Evolutionary conservation across 2,113 vertebrate species (phyloP), one percentile per base, ranked within the genome.

Genomic region (pig (Sus scrofa)): DNA sequence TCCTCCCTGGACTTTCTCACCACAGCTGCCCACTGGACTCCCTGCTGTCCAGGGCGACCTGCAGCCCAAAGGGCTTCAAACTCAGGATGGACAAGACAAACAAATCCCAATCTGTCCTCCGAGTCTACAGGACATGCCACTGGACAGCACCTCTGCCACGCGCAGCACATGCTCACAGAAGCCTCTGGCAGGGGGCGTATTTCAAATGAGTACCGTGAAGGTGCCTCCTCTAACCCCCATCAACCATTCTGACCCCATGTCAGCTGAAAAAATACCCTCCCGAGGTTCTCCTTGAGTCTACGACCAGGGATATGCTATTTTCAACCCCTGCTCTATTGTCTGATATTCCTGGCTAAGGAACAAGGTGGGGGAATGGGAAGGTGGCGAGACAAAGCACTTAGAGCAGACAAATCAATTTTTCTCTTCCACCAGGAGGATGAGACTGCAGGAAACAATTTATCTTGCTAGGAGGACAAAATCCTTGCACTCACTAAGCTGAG

Each of bases 381-480:
- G 71, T 89, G 87, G 67, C 56, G 70, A 96, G 91, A 92, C 87
- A 92, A 86, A 94, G 88, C 85, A 88, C 92, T 92, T 83, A 63
- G 0, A 27, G 92, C 92, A 96, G 95, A 83, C 56, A 60, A 79
- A 93, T 82, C 94, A 82, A 82, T 71, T 95, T 71, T 95, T 97
- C 88, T 86, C 3, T 60, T 92, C 82, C 92, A 93, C 39, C 77
- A 84, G 67, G 34, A 94, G 24, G 37, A 95, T 91, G 83, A 95
- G 52, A 84, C 24, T 19, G 37, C 73, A 94, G 91, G 84, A 93
- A 75, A 70, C n/a, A 68, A 86, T 65, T 70, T 67, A 85, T 63
- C 79, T 79, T 77, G 62, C n/a, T 32, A 92, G 83, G 54, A 95
- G n/a, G 79, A 94, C 19, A 50, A 94, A 89, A 91, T 73, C 65